A percentile compares a stretch with the other conserved stretches of the same genome.
phyloP scores from a whole-genome alignment of 1,140 invertebrate genomes.

The Riptortus pedestris region DNA sequence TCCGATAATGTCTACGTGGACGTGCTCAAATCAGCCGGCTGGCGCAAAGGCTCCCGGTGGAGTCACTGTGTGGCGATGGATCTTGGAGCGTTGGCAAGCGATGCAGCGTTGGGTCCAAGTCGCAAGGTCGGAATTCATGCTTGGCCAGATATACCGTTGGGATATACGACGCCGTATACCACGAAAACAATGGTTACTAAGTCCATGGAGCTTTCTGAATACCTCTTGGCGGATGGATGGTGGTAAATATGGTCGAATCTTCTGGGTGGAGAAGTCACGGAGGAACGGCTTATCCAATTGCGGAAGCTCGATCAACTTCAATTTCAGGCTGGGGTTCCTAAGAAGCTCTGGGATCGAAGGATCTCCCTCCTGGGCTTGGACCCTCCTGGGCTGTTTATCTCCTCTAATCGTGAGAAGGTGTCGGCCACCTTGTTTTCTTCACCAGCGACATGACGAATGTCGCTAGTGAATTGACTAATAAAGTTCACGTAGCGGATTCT shows the following conservation, averaged over 20 bases:
- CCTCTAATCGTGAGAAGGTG: constrained; percentile 27
- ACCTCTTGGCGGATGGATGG: not conserved
- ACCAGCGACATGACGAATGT: constrained; percentile 35
- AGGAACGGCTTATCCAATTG: not conserved
- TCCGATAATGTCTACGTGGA: not conserved
- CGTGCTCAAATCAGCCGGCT: not conserved
- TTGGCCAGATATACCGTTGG: not conserved
- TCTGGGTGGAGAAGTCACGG: not conserved
- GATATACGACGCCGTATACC: not conserved
- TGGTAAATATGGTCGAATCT: not conserved
- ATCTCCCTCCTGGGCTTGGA: not conserved
- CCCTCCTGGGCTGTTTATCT: not conserved
- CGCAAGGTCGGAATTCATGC: not conserved
- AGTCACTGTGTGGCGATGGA: not conserved
- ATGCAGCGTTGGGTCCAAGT: not conserved
- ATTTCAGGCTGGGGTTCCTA: not conserved
- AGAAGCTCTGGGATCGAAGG: not conserved
- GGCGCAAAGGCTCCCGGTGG: not conserved
- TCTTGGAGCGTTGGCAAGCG: not conserved
- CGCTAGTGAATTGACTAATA: constrained; percentile 37
- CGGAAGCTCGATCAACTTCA: not conserved
- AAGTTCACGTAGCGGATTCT: constrained; percentile 35
- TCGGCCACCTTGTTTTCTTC: constrained; percentile 34
- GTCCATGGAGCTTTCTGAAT: not conserved
- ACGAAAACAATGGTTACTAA: not conserved